These are phyloP conservation scores for Zygogramma bicolorata DNA, from an alignment of 2,888 invertebrate genomes.

Conservation along the genomic window DNA sequence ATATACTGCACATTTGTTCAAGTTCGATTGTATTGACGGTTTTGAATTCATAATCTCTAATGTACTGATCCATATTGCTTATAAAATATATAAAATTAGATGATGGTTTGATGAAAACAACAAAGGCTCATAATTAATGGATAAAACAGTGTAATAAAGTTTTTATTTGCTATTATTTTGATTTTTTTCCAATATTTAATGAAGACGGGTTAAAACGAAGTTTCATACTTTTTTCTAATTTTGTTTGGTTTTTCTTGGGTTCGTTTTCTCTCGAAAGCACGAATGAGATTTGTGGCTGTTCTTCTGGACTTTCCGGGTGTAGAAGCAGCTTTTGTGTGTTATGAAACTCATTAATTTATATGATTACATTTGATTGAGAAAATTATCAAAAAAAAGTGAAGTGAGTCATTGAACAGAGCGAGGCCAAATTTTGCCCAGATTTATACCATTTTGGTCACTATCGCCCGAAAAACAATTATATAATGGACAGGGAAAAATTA, in stretches of 20 bases:
- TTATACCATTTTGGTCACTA: too few species aligned
- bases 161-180: constrained; percentile 1
- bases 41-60: constrained; percentile 18
- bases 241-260: constrained; percentile 8
- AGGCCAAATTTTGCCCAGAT: too few species aligned
- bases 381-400: too few species aligned
- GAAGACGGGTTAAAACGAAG: constrained; percentile 14
- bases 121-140: neutral
- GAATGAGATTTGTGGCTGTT: constrained; percentile 8
- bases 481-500: too few species aligned
- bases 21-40: constrained; percentile 20
- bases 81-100: neutral
- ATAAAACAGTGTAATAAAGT: neutral
- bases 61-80: constrained; percentile 20
- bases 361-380: too few species aligned
- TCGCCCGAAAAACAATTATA: too few species aligned
- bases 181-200: constrained; percentile 15
- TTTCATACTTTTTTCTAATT: constrained; percentile 6
- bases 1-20: constrained; percentile 7
- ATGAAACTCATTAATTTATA: too few species aligned
- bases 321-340: constrained; percentile 18
- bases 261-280: constrained; percentile 16
- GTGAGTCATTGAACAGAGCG: too few species aligned
- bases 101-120: neutral
- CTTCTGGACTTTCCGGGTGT: neutral